phyloP scores from a whole-genome alignment of 2,113 vertebrate species.

The Platichthys stellatus region DNA sequence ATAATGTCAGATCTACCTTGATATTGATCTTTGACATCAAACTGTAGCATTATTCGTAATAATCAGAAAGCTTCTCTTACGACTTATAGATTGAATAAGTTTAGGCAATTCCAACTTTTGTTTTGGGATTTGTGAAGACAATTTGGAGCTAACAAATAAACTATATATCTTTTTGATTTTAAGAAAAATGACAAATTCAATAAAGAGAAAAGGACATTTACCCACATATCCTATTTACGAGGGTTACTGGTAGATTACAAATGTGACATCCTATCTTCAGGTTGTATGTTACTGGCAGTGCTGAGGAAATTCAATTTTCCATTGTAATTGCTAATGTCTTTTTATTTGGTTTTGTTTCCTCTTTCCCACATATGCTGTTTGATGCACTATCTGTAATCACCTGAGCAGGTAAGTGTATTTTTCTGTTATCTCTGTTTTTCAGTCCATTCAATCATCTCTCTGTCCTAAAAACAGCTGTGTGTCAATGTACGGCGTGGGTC shows the following conservation, averaged over 20 bases:
- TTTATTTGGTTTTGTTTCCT: conserved; percentile 15
- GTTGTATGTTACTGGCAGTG: neutral
- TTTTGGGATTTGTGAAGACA: too few species aligned
- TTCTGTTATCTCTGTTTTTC: conserved; percentile 1
- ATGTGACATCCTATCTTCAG: neutral
- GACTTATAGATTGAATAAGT: neutral
- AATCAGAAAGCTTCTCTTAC: neutral
- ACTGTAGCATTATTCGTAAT: neutral
- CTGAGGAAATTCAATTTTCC: neutral
- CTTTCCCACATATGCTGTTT: conserved; percentile 29
- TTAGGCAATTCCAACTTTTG: too few species aligned
- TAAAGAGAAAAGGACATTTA: neutral
- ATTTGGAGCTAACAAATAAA: too few species aligned
- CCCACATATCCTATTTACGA: neutral
- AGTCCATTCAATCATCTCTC: neutral
- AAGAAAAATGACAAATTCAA: neutral
- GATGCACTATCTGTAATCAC: conserved; percentile 9
- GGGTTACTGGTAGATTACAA: neutral
- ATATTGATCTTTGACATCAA: neutral
- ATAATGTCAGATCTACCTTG: neutral
- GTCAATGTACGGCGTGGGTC: neutral
- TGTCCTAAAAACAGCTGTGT: neutral
- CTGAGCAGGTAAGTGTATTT: conserved; percentile 64
- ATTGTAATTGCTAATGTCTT: neutral
- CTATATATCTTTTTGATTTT: neutral